Percentiles rank a stretch among this genome's conserved stretches.
These are phyloP conservation scores for Lysandra bellargus DNA, from an alignment of 2,888 invertebrate genomes.

Conservation along the genomic window DNA sequence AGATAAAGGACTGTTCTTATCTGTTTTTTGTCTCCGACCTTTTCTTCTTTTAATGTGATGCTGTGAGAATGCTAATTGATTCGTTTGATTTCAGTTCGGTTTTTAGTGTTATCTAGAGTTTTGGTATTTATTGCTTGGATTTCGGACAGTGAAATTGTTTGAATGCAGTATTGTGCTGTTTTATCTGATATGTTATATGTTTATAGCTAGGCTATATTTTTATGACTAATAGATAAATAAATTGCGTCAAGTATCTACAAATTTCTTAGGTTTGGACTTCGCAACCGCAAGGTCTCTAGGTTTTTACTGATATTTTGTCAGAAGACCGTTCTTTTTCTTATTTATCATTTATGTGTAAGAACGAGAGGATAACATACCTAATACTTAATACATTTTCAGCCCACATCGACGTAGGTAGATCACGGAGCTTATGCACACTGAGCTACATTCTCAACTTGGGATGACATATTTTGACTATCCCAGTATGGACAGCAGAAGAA, in stretches of 20 bases:
- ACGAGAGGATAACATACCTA: too few species aligned
- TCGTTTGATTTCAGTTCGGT: background rate
- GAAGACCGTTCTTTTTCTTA: too few species aligned
- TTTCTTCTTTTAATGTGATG: slow-evolving; percentile 12
- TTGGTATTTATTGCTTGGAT: background rate
- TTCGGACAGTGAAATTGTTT: background rate
- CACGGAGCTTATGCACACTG: background rate
- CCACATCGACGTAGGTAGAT: background rate
- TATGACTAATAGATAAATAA: too few species aligned
- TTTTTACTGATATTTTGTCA: too few species aligned
- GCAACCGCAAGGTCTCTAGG: too few species aligned
- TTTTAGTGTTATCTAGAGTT: background rate
- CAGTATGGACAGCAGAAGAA: background rate
- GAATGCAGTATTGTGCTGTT: background rate
- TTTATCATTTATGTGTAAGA: too few species aligned
- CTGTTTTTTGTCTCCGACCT: slow-evolving; percentile 15
- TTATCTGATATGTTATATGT: background rate
- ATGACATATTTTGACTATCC: background rate
- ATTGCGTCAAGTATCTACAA: too few species aligned
- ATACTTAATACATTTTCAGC: too few species aligned
- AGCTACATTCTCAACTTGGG: background rate
- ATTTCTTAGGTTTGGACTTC: too few species aligned
- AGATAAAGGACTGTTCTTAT: slow-evolving; percentile 9
- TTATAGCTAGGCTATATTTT: too few species aligned
- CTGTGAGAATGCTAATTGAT: slow-evolving; percentile 22